Evolutionary conservation across 2,797 vertebrate species (phyloP).

Genomic region (Enoplosus armatus): DNA sequence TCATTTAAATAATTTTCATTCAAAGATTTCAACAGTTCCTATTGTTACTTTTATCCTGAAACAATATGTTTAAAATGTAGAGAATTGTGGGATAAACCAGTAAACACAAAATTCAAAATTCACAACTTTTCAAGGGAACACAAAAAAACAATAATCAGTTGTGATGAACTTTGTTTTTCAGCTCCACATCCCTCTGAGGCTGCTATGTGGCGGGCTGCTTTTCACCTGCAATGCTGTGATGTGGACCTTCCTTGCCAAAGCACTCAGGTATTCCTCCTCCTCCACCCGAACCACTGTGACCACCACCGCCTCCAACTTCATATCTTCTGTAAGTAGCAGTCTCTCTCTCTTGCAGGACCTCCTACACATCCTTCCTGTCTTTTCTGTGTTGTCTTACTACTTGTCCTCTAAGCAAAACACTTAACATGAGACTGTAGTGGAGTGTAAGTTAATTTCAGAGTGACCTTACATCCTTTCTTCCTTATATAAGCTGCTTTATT

Average conservation of each 20-base stretch:
- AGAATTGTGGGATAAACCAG: neutral
- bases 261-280: constrained; percentile 92
- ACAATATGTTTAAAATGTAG: neutral
- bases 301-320: constrained; percentile 93
- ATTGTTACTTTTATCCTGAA: neutral
- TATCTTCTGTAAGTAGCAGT: constrained; percentile 91
- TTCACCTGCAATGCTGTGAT: constrained; percentile 92
- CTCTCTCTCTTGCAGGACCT: neutral
- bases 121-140: neutral
- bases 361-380: neutral
- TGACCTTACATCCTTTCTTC: constrained; percentile 33
- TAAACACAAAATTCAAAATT: neutral
- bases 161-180: constrained; percentile 59
- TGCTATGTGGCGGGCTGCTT: constrained; percentile 86
- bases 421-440: neutral
- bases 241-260: constrained; percentile 96
- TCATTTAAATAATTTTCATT: neutral
- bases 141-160: neutral
- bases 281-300: constrained; percentile 93
- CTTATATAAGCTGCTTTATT: constrained; percentile 44
- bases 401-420: neutral
- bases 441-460: constrained; percentile 30
- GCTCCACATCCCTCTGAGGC: constrained; percentile 86
- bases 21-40: neutral
- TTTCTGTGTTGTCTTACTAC: neutral